Base-by-base conservation (phyloP, 2,113 vertebrate genomes). In the Edolisoma coerulescens region DNA sequence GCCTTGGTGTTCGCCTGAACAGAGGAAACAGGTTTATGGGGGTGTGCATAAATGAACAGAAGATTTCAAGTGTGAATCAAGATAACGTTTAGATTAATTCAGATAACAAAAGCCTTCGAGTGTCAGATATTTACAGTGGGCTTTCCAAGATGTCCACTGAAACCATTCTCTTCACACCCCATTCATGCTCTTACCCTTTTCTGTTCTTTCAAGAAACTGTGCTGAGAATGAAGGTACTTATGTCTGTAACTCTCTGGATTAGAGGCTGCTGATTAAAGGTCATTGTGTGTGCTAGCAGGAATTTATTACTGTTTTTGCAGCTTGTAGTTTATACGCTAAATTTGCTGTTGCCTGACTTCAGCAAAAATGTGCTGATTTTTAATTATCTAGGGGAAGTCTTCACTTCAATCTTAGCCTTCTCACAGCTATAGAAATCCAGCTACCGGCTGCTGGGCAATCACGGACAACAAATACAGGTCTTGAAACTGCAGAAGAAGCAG, bases 401-500 rank as follows among this genome's bases (percentile, higher is more conserved):
- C 16, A 7, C 28, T 94, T 84, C 42, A 70, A 30, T 37, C n/a
- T 65, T 54, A 33, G 16, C 10, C 20, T 67, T 83, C 64, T 88
- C 44, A 50, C 45, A 88, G 71, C 63, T 77, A 50, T 65, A 57
- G 59, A 83, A 90, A 54, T 89, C 50, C 89, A 68, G 32, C 39
- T 78, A 49, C 65, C 1, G 3, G 35, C 69, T 85, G 41, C 50
- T 90, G 74, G 60, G 44, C 94, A 90, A 61, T 93, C 54, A 61
- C 14, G 14, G 50, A 35, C 28, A 67, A 45, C n/a, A 77, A 67
- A 75, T n/a, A 59, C 5, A 50, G 44, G 18, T 61, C 32, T 61
- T 56, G 37, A 90, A 93, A 80, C 22, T 90, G 92, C 68, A 77
- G 71, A 88, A 92, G 54, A 28, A 90, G 70, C 71, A 71, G 44